These are phyloP conservation scores for Heterodera filipjevi DNA, from an alignment of 2,888 invertebrate genomes.

Conservation along the genomic window DNA sequence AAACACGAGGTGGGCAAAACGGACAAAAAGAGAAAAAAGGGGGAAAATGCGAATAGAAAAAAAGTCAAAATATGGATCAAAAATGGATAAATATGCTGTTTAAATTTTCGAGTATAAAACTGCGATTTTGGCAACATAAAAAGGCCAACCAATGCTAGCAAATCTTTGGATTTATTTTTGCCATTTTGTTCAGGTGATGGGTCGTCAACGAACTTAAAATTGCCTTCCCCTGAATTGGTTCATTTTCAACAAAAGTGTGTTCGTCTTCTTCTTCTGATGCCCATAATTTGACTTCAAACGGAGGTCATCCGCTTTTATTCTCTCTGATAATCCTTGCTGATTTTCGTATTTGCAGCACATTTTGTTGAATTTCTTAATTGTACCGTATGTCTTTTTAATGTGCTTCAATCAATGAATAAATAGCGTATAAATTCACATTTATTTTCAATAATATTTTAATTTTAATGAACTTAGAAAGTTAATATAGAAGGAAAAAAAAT, in stretches of 20 bases:
- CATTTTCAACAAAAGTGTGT: not conserved
- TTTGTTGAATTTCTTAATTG: not conserved
- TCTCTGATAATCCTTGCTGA: not conserved
- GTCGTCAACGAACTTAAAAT: constrained; percentile 26
- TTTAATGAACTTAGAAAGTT: no score
- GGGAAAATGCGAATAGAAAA: not conserved
- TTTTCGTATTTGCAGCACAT: not conserved
- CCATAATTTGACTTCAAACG: not conserved
- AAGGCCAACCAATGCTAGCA: no score
- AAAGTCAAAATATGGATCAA: not conserved
- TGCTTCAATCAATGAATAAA: not conserved
- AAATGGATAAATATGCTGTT: no score
- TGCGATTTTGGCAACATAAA: no score
- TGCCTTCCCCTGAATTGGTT: not conserved
- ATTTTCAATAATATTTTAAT: no score
- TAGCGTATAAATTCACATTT: not conserved
- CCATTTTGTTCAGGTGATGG: constrained; percentile 16
- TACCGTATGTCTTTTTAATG: not conserved
- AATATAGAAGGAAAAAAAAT: no score
- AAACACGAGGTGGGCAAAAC: constrained; percentile 57
- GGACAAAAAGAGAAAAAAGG: no score
- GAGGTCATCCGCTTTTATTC: not conserved
- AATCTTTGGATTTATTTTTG: no score
- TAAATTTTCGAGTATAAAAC: no score
- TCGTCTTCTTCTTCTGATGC: no score